Evolutionary conservation across 2,113 vertebrate species (phyloP).

Genomic region (Pangasianodon hypophthalmus): DNA sequence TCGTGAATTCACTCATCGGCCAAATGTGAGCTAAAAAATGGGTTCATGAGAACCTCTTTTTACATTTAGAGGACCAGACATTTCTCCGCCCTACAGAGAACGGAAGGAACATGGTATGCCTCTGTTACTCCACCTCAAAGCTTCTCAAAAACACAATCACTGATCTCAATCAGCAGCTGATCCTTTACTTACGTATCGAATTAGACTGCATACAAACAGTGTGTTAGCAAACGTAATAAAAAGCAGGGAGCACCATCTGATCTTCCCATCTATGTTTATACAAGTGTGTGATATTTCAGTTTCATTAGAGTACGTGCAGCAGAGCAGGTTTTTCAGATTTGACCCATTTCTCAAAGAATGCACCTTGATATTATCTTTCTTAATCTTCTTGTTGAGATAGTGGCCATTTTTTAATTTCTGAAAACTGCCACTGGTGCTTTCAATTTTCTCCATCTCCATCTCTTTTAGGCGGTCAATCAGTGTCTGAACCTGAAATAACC

Average conservation of each 20-base stretch:
- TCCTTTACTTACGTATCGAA: constrained; percentile 25
- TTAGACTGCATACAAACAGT: constrained; percentile 2
- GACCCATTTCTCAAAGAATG: not conserved
- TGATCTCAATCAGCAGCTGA: constrained; percentile 19
- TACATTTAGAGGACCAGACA: not conserved
- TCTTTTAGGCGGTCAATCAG: not conserved
- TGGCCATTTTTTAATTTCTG: not conserved
- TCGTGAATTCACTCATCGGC: not conserved
- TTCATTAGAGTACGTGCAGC: not conserved
- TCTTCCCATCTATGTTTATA: constrained; percentile 12
- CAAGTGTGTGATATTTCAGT: not conserved
- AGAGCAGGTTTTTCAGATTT: not conserved
- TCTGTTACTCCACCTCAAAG: constrained; percentile 11
- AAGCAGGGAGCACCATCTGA: not conserved
- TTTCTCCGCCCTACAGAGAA: not conserved
- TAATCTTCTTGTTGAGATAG: not conserved
- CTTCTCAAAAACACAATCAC: not conserved
- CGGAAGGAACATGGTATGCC: not conserved
- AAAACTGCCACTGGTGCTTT: not conserved
- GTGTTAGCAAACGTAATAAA: constrained; percentile 3
- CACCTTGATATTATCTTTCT: not conserved
- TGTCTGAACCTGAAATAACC: not conserved
- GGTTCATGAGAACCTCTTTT: not conserved
- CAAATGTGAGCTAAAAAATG: not conserved
- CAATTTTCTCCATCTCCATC: not conserved